phyloP scores from a whole-genome alignment of 1,140 invertebrate species.

The Ceratosolen fusciceps region DNA sequence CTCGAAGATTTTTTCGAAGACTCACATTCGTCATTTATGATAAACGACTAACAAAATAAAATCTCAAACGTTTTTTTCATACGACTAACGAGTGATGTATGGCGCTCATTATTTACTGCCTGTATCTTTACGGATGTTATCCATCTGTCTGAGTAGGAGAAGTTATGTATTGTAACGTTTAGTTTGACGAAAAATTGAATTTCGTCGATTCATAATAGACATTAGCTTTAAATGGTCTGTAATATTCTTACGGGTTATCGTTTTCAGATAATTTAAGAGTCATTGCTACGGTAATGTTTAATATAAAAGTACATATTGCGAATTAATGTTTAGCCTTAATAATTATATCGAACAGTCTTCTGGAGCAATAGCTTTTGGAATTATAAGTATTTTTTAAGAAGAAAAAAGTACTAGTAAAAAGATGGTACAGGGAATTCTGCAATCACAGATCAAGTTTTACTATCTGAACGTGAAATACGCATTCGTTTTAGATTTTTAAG shows the following conservation, averaged over 20 bases:
- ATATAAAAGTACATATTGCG: neutral
- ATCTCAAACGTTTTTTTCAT: conserved; percentile 7
- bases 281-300: neutral
- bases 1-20: neutral
- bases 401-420: too few species aligned
- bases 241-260: neutral
- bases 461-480: neutral
- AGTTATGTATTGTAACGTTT: neutral
- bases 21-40: conserved; percentile 1
- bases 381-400: neutral
- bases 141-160: neutral
- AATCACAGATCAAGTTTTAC: neutral
- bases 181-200: neutral
- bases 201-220: neutral
- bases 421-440: too few species aligned
- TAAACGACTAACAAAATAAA: neutral
- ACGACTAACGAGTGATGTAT: neutral
- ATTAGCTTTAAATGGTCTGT: neutral
- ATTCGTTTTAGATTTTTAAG: neutral
- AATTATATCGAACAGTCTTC: too few species aligned
- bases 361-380: neutral
- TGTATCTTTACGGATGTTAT: neutral
- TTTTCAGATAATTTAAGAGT: neutral
- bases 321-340: too few species aligned
- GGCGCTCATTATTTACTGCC: neutral